Conservation (phyloP, 2,113 vertebrate genomes). For the Progne subis region DNA sequence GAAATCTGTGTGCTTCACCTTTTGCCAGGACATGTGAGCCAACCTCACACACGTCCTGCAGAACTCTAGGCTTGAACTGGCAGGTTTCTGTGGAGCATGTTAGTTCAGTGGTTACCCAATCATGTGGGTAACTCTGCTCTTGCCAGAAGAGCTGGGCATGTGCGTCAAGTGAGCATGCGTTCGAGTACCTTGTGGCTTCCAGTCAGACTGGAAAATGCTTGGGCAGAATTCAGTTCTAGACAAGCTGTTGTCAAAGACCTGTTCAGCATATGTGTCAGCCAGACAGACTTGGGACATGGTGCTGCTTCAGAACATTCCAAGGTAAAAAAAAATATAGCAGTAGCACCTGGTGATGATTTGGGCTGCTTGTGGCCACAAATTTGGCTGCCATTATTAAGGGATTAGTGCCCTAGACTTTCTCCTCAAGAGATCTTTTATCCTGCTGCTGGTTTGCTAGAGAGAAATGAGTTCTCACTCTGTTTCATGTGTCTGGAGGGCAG, state of each 20-base stretch:
- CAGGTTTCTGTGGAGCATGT: not conserved
- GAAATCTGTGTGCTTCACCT: not conserved
- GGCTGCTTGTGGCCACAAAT: not conserved
- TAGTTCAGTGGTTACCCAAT: not conserved
- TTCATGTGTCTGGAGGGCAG: not conserved
- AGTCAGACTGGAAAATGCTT: not conserved
- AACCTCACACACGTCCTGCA: not conserved
- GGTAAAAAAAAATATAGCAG: not conserved
- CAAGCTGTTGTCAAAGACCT: not conserved
- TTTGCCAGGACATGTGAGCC: not conserved
- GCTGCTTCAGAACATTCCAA: not conserved
- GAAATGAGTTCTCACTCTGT: not conserved
- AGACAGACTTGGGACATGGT: not conserved
- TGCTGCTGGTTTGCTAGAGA: not conserved
- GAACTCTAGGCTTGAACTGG: constrained; percentile 4
- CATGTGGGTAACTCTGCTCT: not conserved
- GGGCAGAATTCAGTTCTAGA: not conserved
- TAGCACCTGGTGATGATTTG: not conserved
- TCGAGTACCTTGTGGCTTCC: not conserved
- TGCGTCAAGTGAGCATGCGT: not conserved
- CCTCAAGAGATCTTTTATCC: not conserved
- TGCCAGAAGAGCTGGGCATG: not conserved
- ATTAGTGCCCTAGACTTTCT: not conserved
- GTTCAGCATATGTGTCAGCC: not conserved
- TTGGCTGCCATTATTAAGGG: not conserved